Percentiles rank a stretch among this genome's conserved stretches.
Evolutionary conservation across 1,140 invertebrate genomes (phyloP).

Genomic region (Camponotus floridanus): DNA sequence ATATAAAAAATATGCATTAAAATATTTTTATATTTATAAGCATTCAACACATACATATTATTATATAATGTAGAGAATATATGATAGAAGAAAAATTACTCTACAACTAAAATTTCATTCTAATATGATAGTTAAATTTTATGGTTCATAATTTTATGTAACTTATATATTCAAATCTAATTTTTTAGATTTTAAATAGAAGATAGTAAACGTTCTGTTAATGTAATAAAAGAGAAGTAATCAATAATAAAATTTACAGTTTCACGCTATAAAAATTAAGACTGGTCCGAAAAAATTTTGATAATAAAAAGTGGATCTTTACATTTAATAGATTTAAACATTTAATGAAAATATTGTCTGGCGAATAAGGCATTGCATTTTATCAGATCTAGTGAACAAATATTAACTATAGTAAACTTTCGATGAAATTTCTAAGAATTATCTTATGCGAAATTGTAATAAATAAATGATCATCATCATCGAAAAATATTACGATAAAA

Average conservation of each 20-base stretch:
- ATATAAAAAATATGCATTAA: not conserved
- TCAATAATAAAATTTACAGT: constrained; percentile 8
- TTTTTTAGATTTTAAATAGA: not conserved
- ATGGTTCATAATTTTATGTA: not conserved
- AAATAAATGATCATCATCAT: not conserved
- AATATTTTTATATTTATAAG: not conserved
- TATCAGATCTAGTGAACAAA: not conserved
- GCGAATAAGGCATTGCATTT: not conserved
- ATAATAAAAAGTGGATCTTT: not conserved
- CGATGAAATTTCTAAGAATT: not conserved
- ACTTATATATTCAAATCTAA: not conserved
- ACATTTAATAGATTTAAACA: not conserved
- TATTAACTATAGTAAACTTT: not conserved
- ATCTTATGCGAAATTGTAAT: constrained; percentile 1
- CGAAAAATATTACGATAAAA: constrained; percentile 4
- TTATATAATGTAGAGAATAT: not conserved
- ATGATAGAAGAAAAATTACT: not conserved
- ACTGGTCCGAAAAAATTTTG: not conserved
- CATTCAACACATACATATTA: not conserved
- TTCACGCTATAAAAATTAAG: not conserved
- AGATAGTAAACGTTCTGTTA: not conserved
- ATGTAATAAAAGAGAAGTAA: not conserved
- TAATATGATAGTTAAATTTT: not conserved
- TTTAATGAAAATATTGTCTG: not conserved
- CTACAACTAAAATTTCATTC: not conserved